Evolutionary conservation across 1,140 invertebrate species (phyloP).

Genomic region (Aphelenchoides avenae): DNA sequence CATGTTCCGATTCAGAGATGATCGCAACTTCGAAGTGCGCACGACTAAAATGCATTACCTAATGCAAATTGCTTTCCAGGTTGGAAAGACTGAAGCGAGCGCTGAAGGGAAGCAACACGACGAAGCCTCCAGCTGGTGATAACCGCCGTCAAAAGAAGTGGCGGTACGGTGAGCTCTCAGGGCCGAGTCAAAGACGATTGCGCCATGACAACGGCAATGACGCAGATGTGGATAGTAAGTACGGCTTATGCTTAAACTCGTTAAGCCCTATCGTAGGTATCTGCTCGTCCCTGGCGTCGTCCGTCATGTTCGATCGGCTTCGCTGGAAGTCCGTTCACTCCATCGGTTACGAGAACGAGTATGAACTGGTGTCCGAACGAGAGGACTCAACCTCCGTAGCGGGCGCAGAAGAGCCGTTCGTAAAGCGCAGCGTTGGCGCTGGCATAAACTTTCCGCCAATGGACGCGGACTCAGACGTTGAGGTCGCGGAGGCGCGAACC

Average conservation of each 20-base stretch:
- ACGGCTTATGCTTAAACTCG: too few species aligned
- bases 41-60: not conserved
- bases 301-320: conserved; percentile 24
- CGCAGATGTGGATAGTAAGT: conserved; percentile 34
- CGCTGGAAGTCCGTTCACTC: conserved; percentile 30
- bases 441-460: conserved; percentile 27
- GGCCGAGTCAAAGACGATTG: not conserved
- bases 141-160: not conserved
- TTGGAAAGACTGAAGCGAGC: conserved; percentile 29
- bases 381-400: not conserved
- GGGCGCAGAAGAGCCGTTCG: not conserved
- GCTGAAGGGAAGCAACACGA: conserved; percentile 3
- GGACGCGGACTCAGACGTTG: conserved; percentile 19
- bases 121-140: not conserved
- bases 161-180: conserved; percentile 1
- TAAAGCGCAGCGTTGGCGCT: conserved; percentile 7
- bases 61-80: conserved; percentile 9
- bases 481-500: conserved; percentile 7
- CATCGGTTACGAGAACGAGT: conserved; percentile 42
- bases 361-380: conserved; percentile 24
- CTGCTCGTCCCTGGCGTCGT: conserved; percentile 38
- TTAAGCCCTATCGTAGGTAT: too few species aligned
- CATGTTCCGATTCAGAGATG: conserved; percentile 36
- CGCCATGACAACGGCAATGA: conserved; percentile 27
- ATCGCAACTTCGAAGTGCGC: conserved; percentile 11